Evolutionary conservation across 92 coral and sea anemone species (phyloP).

Genomic region (Actinernus sp.): DNA sequence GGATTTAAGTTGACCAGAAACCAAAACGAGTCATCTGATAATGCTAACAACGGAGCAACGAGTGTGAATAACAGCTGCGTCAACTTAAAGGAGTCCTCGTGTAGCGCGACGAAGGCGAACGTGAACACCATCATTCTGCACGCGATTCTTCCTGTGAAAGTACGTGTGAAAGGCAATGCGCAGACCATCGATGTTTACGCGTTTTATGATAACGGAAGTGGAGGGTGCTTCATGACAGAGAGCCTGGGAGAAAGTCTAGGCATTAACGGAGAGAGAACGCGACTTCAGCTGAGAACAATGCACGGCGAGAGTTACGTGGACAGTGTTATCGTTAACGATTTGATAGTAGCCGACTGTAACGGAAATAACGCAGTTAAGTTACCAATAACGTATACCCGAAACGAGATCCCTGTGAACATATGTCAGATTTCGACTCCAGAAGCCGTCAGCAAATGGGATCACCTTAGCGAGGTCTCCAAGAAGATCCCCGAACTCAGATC

Average conservation of each 20-base stretch:
- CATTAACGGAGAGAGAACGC: slow-evolving; percentile 17
- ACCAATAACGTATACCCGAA: slow-evolving; percentile 16
- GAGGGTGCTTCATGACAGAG: slow-evolving; percentile 67
- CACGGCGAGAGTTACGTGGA: slow-evolving; percentile 42
- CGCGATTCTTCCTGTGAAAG: too few species aligned
- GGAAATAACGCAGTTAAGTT: slow-evolving; percentile 27
- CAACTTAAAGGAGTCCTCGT: too few species aligned
- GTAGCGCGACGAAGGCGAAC: too few species aligned
- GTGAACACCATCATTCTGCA: too few species aligned
- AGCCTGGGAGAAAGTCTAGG: slow-evolving; percentile 37
- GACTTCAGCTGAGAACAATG: slow-evolving; percentile 58
- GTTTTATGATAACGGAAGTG: slow-evolving; percentile 75
- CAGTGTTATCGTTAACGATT: slow-evolving; percentile 14
- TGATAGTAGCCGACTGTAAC: slow-evolving; percentile 27
- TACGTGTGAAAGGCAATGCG: slow-evolving; percentile 19
- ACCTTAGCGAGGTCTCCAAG: slow-evolving; percentile 40
- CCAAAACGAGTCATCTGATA: too few species aligned
- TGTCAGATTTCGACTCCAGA: slow-evolving; percentile 60
- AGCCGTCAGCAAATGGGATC: slow-evolving; percentile 42
- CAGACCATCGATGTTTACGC: slow-evolving; percentile 62
- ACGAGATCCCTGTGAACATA: slow-evolving; percentile 42
- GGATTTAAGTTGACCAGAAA: too few species aligned
- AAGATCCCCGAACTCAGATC: slow-evolving; percentile 54
- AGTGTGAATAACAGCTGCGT: too few species aligned
- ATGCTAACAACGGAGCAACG: background rate